Conservation (phyloP, 2,888 invertebrate genomes). For the Ennomos erosarius region DNA sequence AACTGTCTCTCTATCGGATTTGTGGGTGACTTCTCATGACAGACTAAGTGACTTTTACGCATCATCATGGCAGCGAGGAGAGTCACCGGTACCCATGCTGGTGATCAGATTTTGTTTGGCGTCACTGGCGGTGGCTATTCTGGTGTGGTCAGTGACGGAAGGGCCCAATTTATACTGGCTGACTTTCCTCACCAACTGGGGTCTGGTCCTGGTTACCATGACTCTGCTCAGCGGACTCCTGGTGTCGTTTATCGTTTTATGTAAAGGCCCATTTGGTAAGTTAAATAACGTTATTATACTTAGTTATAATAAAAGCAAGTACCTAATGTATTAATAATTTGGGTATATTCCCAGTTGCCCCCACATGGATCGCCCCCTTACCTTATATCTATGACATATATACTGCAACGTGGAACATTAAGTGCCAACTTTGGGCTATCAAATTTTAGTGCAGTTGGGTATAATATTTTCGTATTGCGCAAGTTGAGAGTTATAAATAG, state of each 20-base stretch:
- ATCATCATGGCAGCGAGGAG: conserved; percentile 77
- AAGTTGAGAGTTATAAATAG: conserved; percentile 13
- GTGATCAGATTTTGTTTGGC: conserved; percentile 60
- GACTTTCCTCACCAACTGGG: conserved; percentile 79
- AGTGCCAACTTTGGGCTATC: too few species aligned
- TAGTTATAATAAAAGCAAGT: too few species aligned
- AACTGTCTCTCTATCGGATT: conserved; percentile 58
- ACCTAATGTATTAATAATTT: too few species aligned
- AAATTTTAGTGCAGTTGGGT: too few species aligned
- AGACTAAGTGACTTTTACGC: conserved; percentile 71
- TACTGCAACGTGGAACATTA: too few species aligned
- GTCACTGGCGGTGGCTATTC: conserved; percentile 54
- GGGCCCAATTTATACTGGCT: conserved; percentile 60
- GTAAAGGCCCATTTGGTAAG: conserved; percentile 60
- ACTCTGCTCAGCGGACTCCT: conserved; percentile 59
- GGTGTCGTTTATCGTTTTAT: conserved; percentile 57
- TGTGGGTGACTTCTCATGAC: conserved; percentile 72
- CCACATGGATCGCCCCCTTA: too few species aligned
- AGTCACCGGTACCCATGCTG: conserved; percentile 68
- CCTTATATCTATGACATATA: too few species aligned
- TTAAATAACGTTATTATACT: conserved; percentile 26
- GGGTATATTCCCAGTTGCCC: too few species aligned
- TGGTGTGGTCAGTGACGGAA: conserved; percentile 64
- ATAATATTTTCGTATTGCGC: not conserved
- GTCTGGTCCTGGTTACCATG: conserved; percentile 59